Percentiles rank a stretch among this genome's conserved stretches.
Conservation (phyloP, 2,113 vertebrate genomes). For the Paradoxurus hermaphroditus region DNA sequence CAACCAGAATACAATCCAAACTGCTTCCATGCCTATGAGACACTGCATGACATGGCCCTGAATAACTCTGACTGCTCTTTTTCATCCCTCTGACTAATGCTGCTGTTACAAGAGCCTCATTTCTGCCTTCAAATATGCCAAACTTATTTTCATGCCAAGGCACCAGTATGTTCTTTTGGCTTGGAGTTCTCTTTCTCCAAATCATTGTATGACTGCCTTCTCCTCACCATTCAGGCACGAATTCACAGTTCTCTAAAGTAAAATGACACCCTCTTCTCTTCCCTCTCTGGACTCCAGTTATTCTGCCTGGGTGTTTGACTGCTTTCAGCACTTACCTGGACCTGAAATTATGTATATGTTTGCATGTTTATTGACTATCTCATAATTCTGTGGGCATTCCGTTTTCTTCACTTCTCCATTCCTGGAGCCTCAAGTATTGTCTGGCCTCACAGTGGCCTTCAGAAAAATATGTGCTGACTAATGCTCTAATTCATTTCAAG, state of each 20-base stretch:
- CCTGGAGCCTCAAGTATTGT: background rate
- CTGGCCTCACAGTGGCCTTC: background rate
- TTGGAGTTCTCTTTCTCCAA: background rate
- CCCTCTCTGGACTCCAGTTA: background rate
- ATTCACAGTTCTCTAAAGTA: background rate
- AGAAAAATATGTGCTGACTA: background rate
- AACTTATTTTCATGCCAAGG: background rate
- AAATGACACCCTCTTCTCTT: background rate
- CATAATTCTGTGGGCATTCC: background rate
- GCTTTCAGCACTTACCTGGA: background rate
- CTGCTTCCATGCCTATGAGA: background rate
- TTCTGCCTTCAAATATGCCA: background rate
- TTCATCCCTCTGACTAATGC: background rate
- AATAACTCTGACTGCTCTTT: background rate
- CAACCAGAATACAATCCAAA: background rate
- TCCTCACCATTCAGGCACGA: background rate
- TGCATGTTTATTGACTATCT: background rate
- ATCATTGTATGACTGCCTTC: background rate
- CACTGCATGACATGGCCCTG: too few relatives aligned
- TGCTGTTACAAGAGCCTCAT: background rate
- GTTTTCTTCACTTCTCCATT: background rate
- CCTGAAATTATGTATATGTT: background rate
- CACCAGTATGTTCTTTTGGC: background rate
- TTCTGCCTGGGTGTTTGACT: background rate
- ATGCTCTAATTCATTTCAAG: background rate